Conservation (phyloP, 64 coral and sea anemone species). For the Porites lutea region DNA sequence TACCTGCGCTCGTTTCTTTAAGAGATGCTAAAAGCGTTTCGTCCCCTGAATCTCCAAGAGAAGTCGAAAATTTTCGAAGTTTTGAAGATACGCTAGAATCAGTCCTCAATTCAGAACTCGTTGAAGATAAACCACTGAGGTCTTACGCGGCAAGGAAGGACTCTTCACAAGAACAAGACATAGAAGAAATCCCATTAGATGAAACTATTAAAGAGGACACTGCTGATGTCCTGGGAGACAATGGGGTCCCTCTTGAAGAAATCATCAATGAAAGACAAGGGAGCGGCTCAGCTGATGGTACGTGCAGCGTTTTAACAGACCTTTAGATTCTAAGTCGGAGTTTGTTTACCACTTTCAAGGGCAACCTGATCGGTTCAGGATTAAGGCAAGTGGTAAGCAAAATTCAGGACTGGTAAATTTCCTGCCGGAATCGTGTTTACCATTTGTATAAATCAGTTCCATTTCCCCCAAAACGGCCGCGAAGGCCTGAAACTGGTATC, state of each 20-base stretch:
- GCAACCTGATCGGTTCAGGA: too few species aligned
- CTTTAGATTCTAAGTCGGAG: too few species aligned
- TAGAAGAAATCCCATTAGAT: background rate
- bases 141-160: background rate
- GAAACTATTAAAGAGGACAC: background rate
- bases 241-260: background rate
- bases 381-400: too few species aligned
- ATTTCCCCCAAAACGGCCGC: too few species aligned
- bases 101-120: background rate
- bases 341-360: too few species aligned
- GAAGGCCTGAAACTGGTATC: too few species aligned
- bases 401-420: too few species aligned
- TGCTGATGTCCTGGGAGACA: constrained; percentile 15
- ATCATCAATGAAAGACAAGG: background rate
- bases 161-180: background rate
- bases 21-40: background rate
- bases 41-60: background rate
- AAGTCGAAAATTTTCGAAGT: background rate
- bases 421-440: too few species aligned
- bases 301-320: background rate
- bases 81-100: background rate
- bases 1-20: background rate
- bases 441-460: too few species aligned
- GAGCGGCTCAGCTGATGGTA: background rate
- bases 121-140: background rate